Percentiles rank a stretch among this genome's conserved stretches.
Evolutionary conservation across 2,888 invertebrate genomes (phyloP).

Genomic region (Lycocerus yunnanus): DNA sequence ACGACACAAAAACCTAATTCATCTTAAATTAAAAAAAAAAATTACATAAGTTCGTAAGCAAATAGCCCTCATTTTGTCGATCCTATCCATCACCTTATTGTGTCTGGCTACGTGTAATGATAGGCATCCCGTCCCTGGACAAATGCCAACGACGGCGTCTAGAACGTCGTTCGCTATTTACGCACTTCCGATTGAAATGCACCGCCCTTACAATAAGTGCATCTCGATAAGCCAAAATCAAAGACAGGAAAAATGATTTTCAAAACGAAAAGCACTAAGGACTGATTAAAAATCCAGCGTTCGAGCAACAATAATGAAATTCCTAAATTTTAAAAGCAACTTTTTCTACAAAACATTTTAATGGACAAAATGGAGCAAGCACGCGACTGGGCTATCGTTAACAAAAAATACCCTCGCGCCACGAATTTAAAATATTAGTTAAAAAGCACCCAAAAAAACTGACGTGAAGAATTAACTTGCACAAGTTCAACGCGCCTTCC

Average conservation of each 20-base stretch:
- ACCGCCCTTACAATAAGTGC: background rate
- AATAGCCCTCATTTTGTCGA: slow-evolving; percentile 29
- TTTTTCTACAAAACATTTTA: background rate
- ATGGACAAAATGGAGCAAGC: background rate
- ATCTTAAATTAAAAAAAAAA: background rate
- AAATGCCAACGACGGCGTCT: slow-evolving; percentile 42
- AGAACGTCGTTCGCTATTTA: slow-evolving; percentile 42
- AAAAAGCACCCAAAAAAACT: background rate
- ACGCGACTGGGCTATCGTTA: background rate
- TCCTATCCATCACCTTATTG: slow-evolving; percentile 40
- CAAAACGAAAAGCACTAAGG: background rate
- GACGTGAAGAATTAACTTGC: background rate
- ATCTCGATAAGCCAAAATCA: background rate
- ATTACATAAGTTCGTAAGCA: background rate
- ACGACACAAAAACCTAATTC: background rate
- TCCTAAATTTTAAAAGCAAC: background rate
- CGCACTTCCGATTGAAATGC: slow-evolving; percentile 38
- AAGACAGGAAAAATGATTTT: background rate
- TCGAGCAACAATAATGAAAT: background rate
- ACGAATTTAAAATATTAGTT: background rate
- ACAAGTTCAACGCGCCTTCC: background rate
- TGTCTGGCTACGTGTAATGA: slow-evolving; percentile 43
- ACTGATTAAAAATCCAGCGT: background rate
- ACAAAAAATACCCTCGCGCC: background rate
- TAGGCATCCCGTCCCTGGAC: slow-evolving; percentile 40